Conservation (phyloP, 2,888 invertebrate genomes). For the Tuberolachnus salignus region DNA sequence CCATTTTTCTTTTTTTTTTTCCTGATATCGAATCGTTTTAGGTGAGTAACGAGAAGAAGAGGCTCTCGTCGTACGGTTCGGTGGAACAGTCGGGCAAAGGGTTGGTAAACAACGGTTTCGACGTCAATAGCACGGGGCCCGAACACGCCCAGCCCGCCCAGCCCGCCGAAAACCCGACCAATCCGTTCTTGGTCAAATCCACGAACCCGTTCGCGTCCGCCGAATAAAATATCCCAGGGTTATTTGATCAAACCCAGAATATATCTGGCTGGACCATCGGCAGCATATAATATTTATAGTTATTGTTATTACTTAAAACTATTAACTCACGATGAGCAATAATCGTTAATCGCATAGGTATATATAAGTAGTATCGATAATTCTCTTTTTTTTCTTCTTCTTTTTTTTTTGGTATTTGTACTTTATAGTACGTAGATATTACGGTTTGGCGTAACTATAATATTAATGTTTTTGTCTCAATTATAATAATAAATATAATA, state of each 20-base stretch:
- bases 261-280: not conserved
- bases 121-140: not conserved
- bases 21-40: not conserved
- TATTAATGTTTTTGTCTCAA: constrained; percentile 29
- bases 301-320: not conserved
- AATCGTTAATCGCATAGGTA: constrained; percentile 3
- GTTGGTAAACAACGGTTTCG: constrained; percentile 25
- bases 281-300: not conserved
- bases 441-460: not conserved
- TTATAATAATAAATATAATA: constrained; percentile 5
- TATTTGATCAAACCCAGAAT: no score
- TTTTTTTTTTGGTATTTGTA: no score
- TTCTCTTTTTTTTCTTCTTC: no score
- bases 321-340: constrained; percentile 25
- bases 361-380: no score
- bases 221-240: constrained; percentile 18
- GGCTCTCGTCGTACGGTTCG: constrained; percentile 57
- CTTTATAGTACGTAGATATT: not conserved
- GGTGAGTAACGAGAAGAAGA: constrained; percentile 37
- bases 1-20: no score
- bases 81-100: constrained; percentile 42
- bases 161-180: constrained; percentile 39
- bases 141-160: constrained; percentile 34
- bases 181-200: constrained; percentile 46
- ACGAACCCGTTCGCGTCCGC: constrained; percentile 25